Base-by-base conservation (phyloP, 2,113 vertebrate species). In the Eulemur macaco region DNA sequence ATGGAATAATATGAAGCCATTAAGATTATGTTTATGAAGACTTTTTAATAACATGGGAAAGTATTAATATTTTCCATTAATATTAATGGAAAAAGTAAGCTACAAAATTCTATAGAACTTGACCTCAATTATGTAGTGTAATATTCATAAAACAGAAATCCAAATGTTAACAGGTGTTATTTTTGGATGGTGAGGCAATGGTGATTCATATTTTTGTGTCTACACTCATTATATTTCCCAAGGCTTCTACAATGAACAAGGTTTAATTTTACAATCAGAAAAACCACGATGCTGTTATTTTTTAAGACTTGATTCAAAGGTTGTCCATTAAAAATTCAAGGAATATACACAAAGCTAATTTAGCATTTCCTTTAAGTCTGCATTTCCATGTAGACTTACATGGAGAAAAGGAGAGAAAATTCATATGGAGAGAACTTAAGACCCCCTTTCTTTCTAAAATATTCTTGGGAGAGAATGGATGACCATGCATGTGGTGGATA, bases 101-200 rank as follows among this genome's bases (percentile, higher is more conserved):
- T 64, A 58, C 17, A 85, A 92, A 91, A 94, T 86, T 29, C 93
- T 15, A 50, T 18, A 91, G 45, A 74, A 15, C 45, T 77, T 88
- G 42, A 88, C 71, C 23, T 97, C 71, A 71, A 20, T 74, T 87
- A 42, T 8, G 15, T 63, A 96, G 54, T 39, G 3, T 78, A 95
- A 50, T 42, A 84, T 12, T 91, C n/a, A 91, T 74, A 69, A 86
- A 86, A 39, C 31, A 95, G 73, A 97, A 83, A 95, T 88, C 86
- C 31, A 50, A 88, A 50, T 60, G 29, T 86, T 94, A 94, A 88
- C 23, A 94, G 42, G 89, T 95, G 63, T 68, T 76, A 71, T 52
- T 96, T 94, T 89, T 39, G 37, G 8, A 89, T 42, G 58, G 9
- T 45, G 7, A 45, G 45, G 52, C 80, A 66, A 54, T 23, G 6